phyloP scores from a whole-genome alignment of 2,113 vertebrate species.

The Hemiprocne comata region DNA sequence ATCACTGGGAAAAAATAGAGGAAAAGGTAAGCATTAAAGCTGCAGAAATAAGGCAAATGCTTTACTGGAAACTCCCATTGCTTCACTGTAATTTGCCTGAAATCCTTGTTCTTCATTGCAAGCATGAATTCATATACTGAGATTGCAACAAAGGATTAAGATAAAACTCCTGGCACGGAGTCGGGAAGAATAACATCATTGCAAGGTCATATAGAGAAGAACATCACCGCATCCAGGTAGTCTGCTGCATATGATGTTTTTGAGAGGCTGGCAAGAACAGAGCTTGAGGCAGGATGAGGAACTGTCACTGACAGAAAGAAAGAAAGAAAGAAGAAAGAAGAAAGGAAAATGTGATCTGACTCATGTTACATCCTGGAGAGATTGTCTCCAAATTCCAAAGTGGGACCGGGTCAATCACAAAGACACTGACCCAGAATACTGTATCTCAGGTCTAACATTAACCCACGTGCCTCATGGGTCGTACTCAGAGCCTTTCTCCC shows the following conservation, averaged over 20 bases:
- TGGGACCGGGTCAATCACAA: not conserved
- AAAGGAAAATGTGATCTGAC: constrained; percentile 25
- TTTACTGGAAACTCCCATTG: not conserved
- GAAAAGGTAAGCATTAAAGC: constrained; percentile 2
- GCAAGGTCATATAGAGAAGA: constrained; percentile 50
- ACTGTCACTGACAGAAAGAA: constrained; percentile 20
- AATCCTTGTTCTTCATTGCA: constrained; percentile 27
- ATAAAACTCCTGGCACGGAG: not conserved
- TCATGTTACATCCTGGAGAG: not conserved
- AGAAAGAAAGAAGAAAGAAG: constrained; percentile 27
- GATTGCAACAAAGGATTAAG: constrained; percentile 46
- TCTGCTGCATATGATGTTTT: constrained; percentile 25
- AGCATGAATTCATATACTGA: constrained; percentile 16
- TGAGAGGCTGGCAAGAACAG: constrained; percentile 33
- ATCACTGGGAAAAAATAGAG: not conserved
- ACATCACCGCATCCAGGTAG: constrained; percentile 34
- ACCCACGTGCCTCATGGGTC: not conserved
- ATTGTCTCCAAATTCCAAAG: constrained; percentile 5
- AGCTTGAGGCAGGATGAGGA: constrained; percentile 41
- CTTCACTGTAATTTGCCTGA: constrained; percentile 7
- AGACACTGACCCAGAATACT: constrained; percentile 12
- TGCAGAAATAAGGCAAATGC: not conserved
- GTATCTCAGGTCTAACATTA: constrained; percentile 1
- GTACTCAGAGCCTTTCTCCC: not conserved
- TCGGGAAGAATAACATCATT: not conserved